Conservation (phyloP, 2,797 vertebrate genomes). For the Gadopsis bispinosus region DNA sequence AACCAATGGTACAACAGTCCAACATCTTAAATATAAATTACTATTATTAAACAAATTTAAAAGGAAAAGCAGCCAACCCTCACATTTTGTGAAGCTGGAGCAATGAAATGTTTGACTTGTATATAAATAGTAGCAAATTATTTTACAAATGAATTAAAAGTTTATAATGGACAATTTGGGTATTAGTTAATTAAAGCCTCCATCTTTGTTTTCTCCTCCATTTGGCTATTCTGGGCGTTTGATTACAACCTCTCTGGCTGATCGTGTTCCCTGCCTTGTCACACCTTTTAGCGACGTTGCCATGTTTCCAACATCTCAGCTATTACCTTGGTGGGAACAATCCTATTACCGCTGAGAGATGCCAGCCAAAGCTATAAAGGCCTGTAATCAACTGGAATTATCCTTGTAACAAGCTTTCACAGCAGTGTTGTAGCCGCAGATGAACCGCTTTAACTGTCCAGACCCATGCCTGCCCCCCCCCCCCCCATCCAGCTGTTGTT, state of each 20-base stretch:
- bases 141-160: no score
- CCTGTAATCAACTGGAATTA: not conserved
- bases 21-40: no score
- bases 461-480: conserved; percentile 4
- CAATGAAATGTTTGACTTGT: no score
- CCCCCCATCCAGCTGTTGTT: conserved; percentile 43
- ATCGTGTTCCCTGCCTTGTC: not conserved
- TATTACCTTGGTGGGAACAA: not conserved
- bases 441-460: not conserved
- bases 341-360: not conserved
- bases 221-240: not conserved
- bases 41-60: no score
- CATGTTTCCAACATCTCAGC: not conserved
- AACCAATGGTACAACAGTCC: no score
- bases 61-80: no score
- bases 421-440: not conserved
- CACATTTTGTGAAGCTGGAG: no score
- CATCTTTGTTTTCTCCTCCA: not conserved
- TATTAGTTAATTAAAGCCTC: no score
- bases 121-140: no score
- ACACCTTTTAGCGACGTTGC: not conserved
- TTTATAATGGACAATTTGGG: not conserved
- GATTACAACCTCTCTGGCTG: not conserved
- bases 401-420: conserved; percentile 1
- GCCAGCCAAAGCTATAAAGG: not conserved